Evolutionary conservation across 2,113 vertebrate species (phyloP).

Genomic region (Coreoperca whiteheadi): DNA sequence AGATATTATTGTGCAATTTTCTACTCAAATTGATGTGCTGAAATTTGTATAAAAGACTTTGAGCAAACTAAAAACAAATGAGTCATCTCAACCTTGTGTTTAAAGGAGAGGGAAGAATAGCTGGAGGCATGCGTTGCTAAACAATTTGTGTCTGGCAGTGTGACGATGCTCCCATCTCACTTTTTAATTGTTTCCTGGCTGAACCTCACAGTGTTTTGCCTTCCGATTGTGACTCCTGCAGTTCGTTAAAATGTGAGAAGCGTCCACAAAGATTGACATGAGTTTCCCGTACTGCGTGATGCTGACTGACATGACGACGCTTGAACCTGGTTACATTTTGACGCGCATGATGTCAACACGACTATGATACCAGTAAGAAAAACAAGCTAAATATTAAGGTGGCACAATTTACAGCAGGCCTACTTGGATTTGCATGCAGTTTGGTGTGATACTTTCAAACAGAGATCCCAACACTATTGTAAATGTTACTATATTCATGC

Average conservation of each 20-base stretch:
- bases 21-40: constrained; percentile 5
- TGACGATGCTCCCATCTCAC: not conserved
- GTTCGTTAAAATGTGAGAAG: not conserved
- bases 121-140: constrained; percentile 6
- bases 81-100: constrained; percentile 16
- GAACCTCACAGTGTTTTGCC: not conserved
- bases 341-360: not conserved
- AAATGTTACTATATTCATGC: not conserved
- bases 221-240: not conserved
- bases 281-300: not conserved
- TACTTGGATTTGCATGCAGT: constrained; percentile 37
- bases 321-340: not conserved
- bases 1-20: not conserved
- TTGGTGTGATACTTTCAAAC: not conserved
- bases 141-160: not conserved
- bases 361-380: not conserved
- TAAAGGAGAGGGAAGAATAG: constrained; percentile 8
- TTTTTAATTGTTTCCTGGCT: constrained; percentile 8
- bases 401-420: not conserved
- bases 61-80: constrained; percentile 41
- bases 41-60: constrained; percentile 29
- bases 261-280: not conserved
- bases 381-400: constrained; percentile 30
- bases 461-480: not conserved
- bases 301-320: not conserved